Conservation (phyloP, 2,888 invertebrate genomes). For the Amblyteles armatorius region DNA sequence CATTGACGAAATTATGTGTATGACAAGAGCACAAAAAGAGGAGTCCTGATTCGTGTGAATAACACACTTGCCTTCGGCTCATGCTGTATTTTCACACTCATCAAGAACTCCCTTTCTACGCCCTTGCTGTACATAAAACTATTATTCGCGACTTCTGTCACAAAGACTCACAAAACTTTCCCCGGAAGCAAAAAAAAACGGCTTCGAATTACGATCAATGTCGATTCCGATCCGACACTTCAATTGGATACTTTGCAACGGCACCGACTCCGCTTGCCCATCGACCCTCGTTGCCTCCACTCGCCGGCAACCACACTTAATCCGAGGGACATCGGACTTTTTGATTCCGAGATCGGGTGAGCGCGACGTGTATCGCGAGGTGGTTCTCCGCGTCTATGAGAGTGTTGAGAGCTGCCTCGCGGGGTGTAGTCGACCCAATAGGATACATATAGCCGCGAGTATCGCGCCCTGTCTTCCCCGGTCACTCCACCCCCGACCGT, state of each 20-base stretch:
- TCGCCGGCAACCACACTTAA: neutral
- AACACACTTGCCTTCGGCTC: too few species aligned
- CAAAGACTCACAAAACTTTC: neutral
- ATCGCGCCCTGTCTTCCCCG: constrained; percentile 56
- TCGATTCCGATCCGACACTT: neutral
- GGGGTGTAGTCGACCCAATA: constrained; percentile 70
- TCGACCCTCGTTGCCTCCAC: neutral
- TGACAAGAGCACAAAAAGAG: too few species aligned
- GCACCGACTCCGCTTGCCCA: neutral
- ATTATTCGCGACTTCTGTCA: neutral
- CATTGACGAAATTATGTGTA: too few species aligned
- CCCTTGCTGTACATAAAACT: too few species aligned
- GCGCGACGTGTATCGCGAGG: constrained; percentile 41
- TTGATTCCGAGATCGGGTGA: constrained; percentile 14
- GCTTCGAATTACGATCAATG: neutral
- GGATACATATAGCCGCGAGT: constrained; percentile 73
- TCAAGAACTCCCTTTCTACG: too few species aligned
- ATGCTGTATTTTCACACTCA: too few species aligned
- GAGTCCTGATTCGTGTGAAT: too few species aligned
- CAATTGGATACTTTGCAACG: neutral
- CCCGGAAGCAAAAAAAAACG: neutral
- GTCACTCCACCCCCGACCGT: constrained; percentile 57
- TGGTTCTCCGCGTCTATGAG: constrained; percentile 13
- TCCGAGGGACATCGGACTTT: neutral
- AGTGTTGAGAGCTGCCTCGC: constrained; percentile 31